These are phyloP conservation scores for Trichopria drosophilae DNA, from an alignment of 2,888 invertebrate species.

Conservation along the genomic window DNA sequence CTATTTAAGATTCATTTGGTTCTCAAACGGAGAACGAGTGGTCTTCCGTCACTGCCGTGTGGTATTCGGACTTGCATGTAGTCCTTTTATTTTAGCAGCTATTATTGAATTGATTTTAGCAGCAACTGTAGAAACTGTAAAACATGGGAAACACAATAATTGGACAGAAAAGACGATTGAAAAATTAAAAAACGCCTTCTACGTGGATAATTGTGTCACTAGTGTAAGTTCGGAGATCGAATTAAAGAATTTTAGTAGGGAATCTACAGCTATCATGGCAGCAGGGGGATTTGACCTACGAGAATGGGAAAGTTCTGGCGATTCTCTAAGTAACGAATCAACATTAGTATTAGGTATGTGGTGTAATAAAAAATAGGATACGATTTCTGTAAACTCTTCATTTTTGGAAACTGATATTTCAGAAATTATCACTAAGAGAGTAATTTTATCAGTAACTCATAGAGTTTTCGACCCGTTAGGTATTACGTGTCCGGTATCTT, in stretches of 20 bases:
- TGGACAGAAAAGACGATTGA: not conserved
- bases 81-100: constrained; percentile 37
- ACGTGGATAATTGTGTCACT: too few species aligned
- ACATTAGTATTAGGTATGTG: constrained; percentile 5
- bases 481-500: too few species aligned
- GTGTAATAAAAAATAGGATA: constrained; percentile 19
- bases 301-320: constrained; percentile 1
- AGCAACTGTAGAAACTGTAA: not conserved
- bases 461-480: too few species aligned
- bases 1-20: too few species aligned
- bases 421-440: too few species aligned
- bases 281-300: not conserved
- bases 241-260: not conserved
- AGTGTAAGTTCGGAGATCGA: not conserved
- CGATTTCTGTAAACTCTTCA: constrained; percentile 12
- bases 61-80: constrained; percentile 31
- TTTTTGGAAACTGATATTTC: not conserved
- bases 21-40: constrained; percentile 37
- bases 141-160: not conserved
- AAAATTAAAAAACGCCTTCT: not conserved
- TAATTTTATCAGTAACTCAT: too few species aligned
- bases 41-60: constrained; percentile 6
- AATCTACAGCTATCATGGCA: not conserved
- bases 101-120: constrained; percentile 29
- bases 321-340: not conserved